Percentiles rank a stretch among this genome's conserved stretches.
Conservation (phyloP, 2,888 invertebrate genomes). For the Drosophila affinis region DNA sequence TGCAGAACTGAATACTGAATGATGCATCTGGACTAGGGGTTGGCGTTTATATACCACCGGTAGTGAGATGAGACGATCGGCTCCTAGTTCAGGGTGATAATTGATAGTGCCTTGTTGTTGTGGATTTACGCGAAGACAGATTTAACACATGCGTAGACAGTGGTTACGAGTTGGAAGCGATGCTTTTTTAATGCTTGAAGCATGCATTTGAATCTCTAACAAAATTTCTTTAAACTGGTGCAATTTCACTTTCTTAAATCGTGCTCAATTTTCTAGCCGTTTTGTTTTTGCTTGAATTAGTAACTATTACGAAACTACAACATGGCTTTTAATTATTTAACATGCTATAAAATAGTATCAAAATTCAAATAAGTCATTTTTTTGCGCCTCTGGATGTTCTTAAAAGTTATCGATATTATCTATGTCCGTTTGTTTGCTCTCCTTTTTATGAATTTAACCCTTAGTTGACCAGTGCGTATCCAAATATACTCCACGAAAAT, state of each 20-base stretch:
- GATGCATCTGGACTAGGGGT: slow-evolving; percentile 48
- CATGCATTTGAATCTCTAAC: slow-evolving; percentile 72
- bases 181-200: slow-evolving; percentile 57
- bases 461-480: no score
- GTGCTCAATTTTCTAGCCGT: slow-evolving; percentile 59
- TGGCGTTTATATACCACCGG: slow-evolving; percentile 59
- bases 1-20: slow-evolving; percentile 74
- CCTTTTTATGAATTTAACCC: no score
- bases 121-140: slow-evolving; percentile 51
- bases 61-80: not conserved
- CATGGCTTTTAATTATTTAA: slow-evolving; percentile 48
- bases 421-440: no score
- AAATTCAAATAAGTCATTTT: slow-evolving; percentile 13
- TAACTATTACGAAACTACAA: slow-evolving; percentile 56
- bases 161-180: slow-evolving; percentile 29
- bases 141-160: slow-evolving; percentile 68
- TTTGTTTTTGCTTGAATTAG: slow-evolving; percentile 47
- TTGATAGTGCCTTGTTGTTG: slow-evolving; percentile 43
- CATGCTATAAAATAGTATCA: not conserved
- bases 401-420: no score
- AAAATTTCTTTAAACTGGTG: slow-evolving; percentile 70
- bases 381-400: slow-evolving; percentile 9
- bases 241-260: slow-evolving; percentile 77
- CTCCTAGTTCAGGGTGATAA: slow-evolving; percentile 73
- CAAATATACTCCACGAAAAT: no score